Evolutionary conservation across 2,113 vertebrate species (phyloP), one percentile per base, ranked within the genome.

Genomic region (Hassar affinis): DNA sequence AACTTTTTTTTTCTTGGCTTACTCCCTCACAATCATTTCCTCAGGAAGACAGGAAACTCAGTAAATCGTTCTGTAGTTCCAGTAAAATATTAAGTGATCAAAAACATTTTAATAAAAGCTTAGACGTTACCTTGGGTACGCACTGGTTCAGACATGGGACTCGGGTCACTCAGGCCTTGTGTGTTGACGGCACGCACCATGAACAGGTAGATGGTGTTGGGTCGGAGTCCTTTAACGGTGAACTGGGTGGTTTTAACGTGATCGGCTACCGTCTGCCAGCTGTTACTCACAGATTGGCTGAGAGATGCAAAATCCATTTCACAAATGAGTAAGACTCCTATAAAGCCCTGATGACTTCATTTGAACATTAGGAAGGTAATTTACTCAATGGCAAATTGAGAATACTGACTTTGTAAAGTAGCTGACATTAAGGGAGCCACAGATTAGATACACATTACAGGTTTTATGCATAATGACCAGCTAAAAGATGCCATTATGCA

Each of bases 201-300:
- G 91, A 99, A 99, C 84, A 99, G 92, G 92, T 99, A 99, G 90
- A 99, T 98, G 30, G 98, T 99, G 88, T 99, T 99, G 64, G 98
- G 98, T 33, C 98, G 95, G 12, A 99, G 92, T 68, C 96, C 96
- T 89, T 95, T 95, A 61, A 99, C 95, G 0, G 96, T 97, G 81
- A 93, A 96, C 87, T 97, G 95, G 0, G 95, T 96, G 61, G 92
- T 96, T 93, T 97, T 99, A 82, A 98, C 93, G 0, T 99, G 97
- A 87, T 99, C 97, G 6, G 98, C 97, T 59, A 99, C 97, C 0
- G 98, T 99, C 83, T 99, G 98, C 98, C 98, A 99, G 88, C 97
- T 99, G 84, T 99, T 99, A 94, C 98, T 99, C 93, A 99, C 97
- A 0, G 97, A 99, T 80, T 99, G 98, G 90, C 98, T 99, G 51